Evolutionary conservation across 2,797 vertebrate genomes (phyloP), one percentile per base, ranked within the genome.

Genomic region (Protonibea diacanthus): DNA sequence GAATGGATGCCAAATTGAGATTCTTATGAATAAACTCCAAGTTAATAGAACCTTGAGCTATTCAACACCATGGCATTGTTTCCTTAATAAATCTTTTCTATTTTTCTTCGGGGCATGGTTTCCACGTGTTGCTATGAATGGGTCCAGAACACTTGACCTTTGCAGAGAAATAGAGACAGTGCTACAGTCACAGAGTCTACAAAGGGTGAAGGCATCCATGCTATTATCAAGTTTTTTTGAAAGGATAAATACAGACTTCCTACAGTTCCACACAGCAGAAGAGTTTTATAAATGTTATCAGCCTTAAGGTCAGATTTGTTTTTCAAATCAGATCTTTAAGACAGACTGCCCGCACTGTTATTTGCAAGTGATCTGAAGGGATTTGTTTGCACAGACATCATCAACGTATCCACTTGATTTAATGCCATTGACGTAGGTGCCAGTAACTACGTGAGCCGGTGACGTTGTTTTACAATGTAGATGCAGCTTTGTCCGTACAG

Each of bases 11-110:
- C 9, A 15, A 18, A 66, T 38, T 62, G 15, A 18, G 0, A 6
- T 53, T 59, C 47, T 63, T 74, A 4, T 78, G 67, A 86, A 84
- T 85, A 42, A 71, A 56, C 47, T 63, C 20, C 3, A 17, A 10
- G 2, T 52, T 74, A 27, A 84, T 76, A 77, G 29, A 83, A 74
- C 3, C 7, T 4, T 9, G 29, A 60, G 18, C 53, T 62, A 66
- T 78, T 86, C 38, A 77, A 38, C 56, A 73, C 38, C 18, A 38
- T 17, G 29, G 33, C 4, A 12, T 12, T 11, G 13, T n/a, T 10
- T 71, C 14, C 33, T 74, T 53, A 85, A 78, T 66, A 18, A 44
- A 52, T 59, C 25, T 68, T 73, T 66, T 76, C n/a, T 62, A 49
- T 29, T 23, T 48, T 56, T 38, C 6, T 45, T 45, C 38, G 15